A percentile compares a stretch with the other conserved stretches of the same genome.
Evolutionary conservation across 2,888 invertebrate genomes (phyloP).

Genomic region (Trissolcus brochymenae): DNA sequence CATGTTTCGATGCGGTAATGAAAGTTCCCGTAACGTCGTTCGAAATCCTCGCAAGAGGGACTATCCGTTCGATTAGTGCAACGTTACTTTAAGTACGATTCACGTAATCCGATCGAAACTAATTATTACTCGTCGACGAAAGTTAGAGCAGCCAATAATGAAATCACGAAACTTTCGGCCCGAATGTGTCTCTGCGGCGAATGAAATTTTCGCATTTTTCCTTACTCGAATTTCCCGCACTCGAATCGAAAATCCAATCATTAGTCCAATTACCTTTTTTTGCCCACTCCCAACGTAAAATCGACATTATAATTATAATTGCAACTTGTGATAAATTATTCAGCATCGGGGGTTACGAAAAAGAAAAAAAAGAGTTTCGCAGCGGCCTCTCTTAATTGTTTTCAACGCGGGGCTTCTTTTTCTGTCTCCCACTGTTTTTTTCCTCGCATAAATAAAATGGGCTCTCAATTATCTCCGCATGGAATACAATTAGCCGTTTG

Average conservation of each 20-base stretch:
- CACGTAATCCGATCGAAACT: slow-evolving; percentile 52
- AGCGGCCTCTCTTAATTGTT: background rate
- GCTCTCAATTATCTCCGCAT: background rate
- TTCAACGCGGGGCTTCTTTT: background rate
- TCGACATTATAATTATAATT: too few species aligned
- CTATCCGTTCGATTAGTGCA: slow-evolving; percentile 47
- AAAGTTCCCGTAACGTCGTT: slow-evolving; percentile 43
- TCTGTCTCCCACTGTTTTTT: background rate
- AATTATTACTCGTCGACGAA: slow-evolving; percentile 40
- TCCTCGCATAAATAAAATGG: background rate
- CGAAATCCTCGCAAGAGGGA: slow-evolving; percentile 37
- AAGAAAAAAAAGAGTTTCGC: too few species aligned
- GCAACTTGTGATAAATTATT: too few species aligned
- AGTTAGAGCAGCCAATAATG: slow-evolving; percentile 51
- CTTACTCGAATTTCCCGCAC: slow-evolving; percentile 6
- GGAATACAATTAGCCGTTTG: background rate
- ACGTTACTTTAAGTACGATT: slow-evolving; percentile 50
- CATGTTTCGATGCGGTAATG: slow-evolving; percentile 47
- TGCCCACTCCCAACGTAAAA: too few species aligned
- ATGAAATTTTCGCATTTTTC: slow-evolving; percentile 33
- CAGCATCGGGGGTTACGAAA: too few species aligned
- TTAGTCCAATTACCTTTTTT: background rate
- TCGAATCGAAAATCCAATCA: background rate
- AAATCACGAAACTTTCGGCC: slow-evolving; percentile 38
- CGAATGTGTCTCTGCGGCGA: slow-evolving; percentile 16